phyloP scores from a whole-genome alignment of 2,888 invertebrate species.

The Nomada lathburiana region DNA sequence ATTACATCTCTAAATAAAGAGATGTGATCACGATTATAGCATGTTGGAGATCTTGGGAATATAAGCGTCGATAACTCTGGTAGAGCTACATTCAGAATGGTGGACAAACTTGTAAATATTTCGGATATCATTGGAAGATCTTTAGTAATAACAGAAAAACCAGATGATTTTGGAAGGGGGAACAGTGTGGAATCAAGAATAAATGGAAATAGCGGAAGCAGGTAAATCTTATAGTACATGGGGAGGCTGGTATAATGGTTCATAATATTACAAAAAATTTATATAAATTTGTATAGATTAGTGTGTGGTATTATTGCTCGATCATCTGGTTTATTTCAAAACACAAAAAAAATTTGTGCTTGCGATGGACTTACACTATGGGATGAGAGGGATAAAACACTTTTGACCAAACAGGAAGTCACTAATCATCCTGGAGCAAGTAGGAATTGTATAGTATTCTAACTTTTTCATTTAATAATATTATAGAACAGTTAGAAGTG shows the following conservation, averaged over 20 bases:
- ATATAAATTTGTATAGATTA: slow-evolving; percentile 85
- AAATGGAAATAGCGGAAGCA: slow-evolving; percentile 88
- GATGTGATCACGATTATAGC: slow-evolving; percentile 74
- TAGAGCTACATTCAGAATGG: slow-evolving; percentile 88
- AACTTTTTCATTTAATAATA: slow-evolving; percentile 28
- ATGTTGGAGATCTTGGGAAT: slow-evolving; percentile 89
- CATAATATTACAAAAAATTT: slow-evolving; percentile 12
- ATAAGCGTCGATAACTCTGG: slow-evolving; percentile 87
- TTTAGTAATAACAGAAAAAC: slow-evolving; percentile 88
- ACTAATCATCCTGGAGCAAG: slow-evolving; percentile 38
- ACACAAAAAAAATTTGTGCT: slow-evolving; percentile 94
- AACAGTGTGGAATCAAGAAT: slow-evolving; percentile 85
- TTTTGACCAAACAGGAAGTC: slow-evolving; percentile 80
- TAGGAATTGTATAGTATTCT: slow-evolving; percentile 60
- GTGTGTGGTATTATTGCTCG: slow-evolving; percentile 95
- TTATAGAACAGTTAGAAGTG: background rate
- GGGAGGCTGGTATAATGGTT: background rate
- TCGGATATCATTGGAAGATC: slow-evolving; percentile 92
- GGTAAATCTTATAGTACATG: slow-evolving; percentile 82
- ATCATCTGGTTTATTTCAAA: slow-evolving; percentile 94
- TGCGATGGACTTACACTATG: slow-evolving; percentile 96
- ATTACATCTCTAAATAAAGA: background rate
- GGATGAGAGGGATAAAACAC: slow-evolving; percentile 91
- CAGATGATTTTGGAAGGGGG: slow-evolving; percentile 88
- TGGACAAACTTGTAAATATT: slow-evolving; percentile 88